Evolutionary conservation across 2,888 invertebrate species (phyloP), one percentile per base, ranked within the genome.

Genomic region (Apamea anceps): DNA sequence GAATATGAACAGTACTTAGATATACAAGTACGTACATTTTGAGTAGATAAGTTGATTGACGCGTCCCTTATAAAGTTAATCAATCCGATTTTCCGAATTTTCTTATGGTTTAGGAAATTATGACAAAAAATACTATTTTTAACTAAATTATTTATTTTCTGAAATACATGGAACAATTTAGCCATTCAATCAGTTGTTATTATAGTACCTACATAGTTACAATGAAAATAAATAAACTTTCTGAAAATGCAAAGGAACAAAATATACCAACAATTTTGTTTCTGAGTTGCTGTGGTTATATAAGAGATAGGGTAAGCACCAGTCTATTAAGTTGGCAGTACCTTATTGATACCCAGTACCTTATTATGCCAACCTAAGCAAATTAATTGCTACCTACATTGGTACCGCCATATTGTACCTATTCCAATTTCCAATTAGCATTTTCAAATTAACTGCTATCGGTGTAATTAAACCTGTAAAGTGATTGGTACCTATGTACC

Each of bases 401-500:
- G 57, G 48, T 42, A 68, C 54, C 51, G 45, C 80, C 80, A 48
- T 80, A 68, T 67, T 76, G 82, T 67, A 72, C 13, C 25, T 37
- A 60, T 72, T 37, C n/a, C 18, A 54, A 37, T 54, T 80, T 81
- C 60, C 65, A 85, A 82, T 85, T 74, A 60, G 28, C 73, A 57
- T 84, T 84, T 85, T 60, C 51, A 79, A 72, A 75, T 78, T 65
- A 70, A 83, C 42, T 65, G 65, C 60, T 86, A 86, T 32, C 68
- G 37, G 18, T 54, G 45, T 80, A 82, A 80, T 77, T 82, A 82
- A 76, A 60, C 82, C 80, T 80, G 21, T 54, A 76, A n/a, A 51
- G n/a, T n/a, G 51, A 75, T 80, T 45, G 45, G 73, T 48, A 15
- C 13, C 13, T 15, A 18, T n/a, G n/a, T 60, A 60, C 57, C 8